Evolutionary conservation across 1,140 invertebrate species (phyloP).

Genomic region (Cardiocondyla obscurior): DNA sequence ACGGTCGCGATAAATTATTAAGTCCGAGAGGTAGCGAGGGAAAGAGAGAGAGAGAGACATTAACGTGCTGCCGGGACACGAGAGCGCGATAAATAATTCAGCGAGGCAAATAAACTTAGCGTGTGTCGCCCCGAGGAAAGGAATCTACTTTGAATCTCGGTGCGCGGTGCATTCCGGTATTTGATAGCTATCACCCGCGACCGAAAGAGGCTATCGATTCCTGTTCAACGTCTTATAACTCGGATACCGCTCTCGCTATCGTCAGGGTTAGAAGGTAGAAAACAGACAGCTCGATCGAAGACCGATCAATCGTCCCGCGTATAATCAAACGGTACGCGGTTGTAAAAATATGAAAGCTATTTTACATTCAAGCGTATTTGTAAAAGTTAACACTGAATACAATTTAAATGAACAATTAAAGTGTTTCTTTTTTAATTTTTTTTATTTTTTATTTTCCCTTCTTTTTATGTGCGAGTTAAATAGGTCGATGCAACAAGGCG

Average conservation of each 20-base stretch:
- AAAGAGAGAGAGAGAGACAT: not conserved
- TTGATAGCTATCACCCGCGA: constrained; percentile 20
- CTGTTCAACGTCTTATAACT: constrained; percentile 34
- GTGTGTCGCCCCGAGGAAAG: not conserved
- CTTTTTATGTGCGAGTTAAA: not conserved
- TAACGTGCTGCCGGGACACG: constrained; percentile 8
- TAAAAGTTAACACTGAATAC: not conserved
- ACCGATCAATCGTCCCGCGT: not conserved
- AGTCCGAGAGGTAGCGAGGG: not conserved
- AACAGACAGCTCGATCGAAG: not conserved
- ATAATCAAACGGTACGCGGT: not conserved
- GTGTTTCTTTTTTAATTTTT: no score
- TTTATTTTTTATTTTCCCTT: no score
- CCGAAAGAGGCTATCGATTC: constrained; percentile 31
- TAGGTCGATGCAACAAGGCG: not conserved
- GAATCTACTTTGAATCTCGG: constrained; percentile 23
- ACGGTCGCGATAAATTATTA: constrained; percentile 20
- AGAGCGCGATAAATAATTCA: constrained; percentile 45
- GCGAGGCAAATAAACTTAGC: constrained; percentile 43
- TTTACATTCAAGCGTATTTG: not conserved
- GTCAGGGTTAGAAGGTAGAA: constrained; percentile 23
- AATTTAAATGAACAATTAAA: not conserved
- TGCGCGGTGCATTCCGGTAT: constrained; percentile 19
- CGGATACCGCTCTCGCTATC: not conserved
- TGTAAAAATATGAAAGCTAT: not conserved